Evolutionary conservation across 1,140 invertebrate species (phyloP).

Genomic region (Diplogasteroides magnus): DNA sequence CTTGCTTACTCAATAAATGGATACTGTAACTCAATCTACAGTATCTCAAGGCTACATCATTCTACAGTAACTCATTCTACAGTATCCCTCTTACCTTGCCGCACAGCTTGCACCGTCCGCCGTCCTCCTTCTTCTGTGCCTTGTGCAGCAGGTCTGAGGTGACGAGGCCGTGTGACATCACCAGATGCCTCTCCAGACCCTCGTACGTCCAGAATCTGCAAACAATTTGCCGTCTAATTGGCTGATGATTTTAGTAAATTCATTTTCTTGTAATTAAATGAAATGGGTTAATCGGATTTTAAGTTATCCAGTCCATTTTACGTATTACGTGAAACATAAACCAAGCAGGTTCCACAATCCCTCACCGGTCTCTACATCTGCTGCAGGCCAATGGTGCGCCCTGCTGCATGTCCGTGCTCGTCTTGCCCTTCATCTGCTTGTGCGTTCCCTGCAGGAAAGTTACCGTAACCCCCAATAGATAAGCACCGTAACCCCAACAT

Average conservation of each 20-base stretch:
- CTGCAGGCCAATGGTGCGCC: constrained; percentile 80
- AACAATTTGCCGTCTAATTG: too few species aligned
- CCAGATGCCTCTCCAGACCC: constrained; percentile 81
- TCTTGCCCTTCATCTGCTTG: constrained; percentile 39
- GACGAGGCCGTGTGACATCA: constrained; percentile 84
- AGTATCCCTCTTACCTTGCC: constrained; percentile 63
- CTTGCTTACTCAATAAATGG: constrained; percentile 1
- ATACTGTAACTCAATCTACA: constrained; percentile 13
- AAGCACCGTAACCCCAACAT: too few species aligned
- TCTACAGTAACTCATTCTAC: too few species aligned
- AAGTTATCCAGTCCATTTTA: too few species aligned
- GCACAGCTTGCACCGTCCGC: constrained; percentile 84
- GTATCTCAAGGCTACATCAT: too few species aligned
- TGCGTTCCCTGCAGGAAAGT: constrained; percentile 38
- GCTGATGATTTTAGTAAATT: too few species aligned
- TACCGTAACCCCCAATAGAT: too few species aligned
- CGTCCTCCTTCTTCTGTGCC: constrained; percentile 86
- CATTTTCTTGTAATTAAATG: too few species aligned
- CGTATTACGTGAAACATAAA: too few species aligned
- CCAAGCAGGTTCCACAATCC: too few species aligned
- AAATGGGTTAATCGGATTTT: too few species aligned
- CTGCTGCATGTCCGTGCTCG: constrained; percentile 36
- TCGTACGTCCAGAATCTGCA: constrained; percentile 70
- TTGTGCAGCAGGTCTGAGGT: constrained; percentile 92
- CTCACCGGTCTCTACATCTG: constrained; percentile 77